Evolutionary conservation across 2,888 invertebrate genomes (phyloP), one percentile per base, ranked within the genome.

Genomic region (Strigamia crassipes): DNA sequence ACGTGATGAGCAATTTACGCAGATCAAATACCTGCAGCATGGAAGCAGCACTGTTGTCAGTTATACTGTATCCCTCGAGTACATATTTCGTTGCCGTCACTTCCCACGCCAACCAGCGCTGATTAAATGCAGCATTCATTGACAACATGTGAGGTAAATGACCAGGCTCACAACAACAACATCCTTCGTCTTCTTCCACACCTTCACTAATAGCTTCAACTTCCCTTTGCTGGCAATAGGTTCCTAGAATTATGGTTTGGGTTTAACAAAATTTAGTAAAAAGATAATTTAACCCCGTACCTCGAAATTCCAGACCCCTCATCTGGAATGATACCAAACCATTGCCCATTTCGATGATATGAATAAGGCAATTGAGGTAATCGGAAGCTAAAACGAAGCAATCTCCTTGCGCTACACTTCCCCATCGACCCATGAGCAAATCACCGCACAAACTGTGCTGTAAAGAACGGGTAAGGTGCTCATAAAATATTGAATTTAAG

Each of bases 141-240:
- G 97, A 96, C 77, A 99, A 90, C 88, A 97, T 92, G 84, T 95
- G 93, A 0, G 95, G 95, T 83, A 96, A 89, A 87, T 94, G 94
- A 2, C 96, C 96, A 15, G 95, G 94, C 87, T 95, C 94, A 89
- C 95, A 96, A 88, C 96, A 97, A 87, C 96, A 96, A 87, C 95
- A 96, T 66, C 93, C 97, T 86, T 94, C 94, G 87, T 97, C 96
- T 86, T 97, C 97, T 86, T 96, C 96, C 0, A 97, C 96, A 12
- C 97, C 97, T 88, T 99, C 99, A 0, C 96, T 95, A 83, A 99
- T 99, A 15, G 99, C 99, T 88, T 99, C 99, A 1, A 99, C 98
- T 89, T 97, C 97, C 82, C 99, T 90, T 88, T 99, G 99, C 88
- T 99, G 99, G 87, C 99, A 99, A 88, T 99, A 99, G 0, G 99